phyloP scores from a whole-genome alignment of 2,113 vertebrate species.

The Microcebus ravelobensis region DNA sequence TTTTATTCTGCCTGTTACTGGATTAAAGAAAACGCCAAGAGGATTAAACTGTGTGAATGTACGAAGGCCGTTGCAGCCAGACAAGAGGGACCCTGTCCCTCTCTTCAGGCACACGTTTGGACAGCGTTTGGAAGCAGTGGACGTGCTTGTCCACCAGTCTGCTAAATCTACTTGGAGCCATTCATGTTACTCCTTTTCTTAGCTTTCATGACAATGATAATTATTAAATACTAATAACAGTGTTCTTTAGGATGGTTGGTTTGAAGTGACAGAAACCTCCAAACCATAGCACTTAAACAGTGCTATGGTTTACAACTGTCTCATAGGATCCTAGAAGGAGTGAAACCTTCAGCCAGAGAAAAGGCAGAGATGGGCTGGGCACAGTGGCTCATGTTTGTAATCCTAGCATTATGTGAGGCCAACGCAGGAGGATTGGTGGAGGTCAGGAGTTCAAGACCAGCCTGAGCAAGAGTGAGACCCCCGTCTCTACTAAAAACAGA shows the following conservation, averaged over 20 bases:
- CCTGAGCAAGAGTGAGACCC: too few relatives aligned
- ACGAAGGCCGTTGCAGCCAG: background rate
- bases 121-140: background rate
- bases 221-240: constrained; percentile 7
- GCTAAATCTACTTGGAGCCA: background rate
- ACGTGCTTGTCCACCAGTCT: background rate
- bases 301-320: background rate
- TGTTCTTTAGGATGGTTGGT: background rate
- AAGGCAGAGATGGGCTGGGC: background rate
- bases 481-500: too few relatives aligned
- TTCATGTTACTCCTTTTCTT: background rate
- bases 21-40: constrained; percentile 57
- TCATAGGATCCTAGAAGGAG: background rate
- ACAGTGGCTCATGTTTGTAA: too few relatives aligned
- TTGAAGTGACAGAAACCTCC: background rate
- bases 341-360: background rate
- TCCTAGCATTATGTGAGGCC: too few relatives aligned
- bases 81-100: background rate
- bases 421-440: too few relatives aligned
- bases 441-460: too few relatives aligned
- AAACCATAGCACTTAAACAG: background rate
- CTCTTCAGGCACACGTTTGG: background rate
- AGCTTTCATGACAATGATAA: background rate
- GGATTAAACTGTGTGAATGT: constrained; percentile 14
- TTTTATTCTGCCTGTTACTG: constrained; percentile 48